Conservation (phyloP, 2,888 invertebrate species). For the Frankliniella intonsa region DNA sequence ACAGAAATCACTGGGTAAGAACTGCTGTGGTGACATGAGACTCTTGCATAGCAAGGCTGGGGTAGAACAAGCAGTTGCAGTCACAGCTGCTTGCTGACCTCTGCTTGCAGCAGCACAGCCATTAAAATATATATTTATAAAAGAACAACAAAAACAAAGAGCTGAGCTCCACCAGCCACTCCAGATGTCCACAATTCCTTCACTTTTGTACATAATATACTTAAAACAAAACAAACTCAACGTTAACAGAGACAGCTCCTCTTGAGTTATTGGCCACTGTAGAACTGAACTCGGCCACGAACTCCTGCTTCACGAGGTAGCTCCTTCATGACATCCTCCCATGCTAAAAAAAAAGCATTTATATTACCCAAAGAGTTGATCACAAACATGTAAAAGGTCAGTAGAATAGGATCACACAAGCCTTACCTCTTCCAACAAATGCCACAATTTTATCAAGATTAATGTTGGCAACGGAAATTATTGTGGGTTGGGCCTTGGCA, state of each 20-base stretch:
- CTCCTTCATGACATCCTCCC: constrained; percentile 2
- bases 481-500: background rate
- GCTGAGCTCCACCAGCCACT: constrained; percentile 2
- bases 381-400: background rate
- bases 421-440: constrained; percentile 2
- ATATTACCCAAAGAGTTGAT: background rate
- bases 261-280: constrained; percentile 2
- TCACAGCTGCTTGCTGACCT: background rate
- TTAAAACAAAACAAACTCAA: constrained; percentile 23
- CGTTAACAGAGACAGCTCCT: background rate
- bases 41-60: constrained; percentile 19
- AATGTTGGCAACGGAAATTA: background rate
- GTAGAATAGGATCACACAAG: background rate
- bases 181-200: background rate
- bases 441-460: constrained; percentile 5
- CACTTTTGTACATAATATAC: constrained; percentile 1
- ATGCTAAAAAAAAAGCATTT: background rate
- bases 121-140: constrained; percentile 22
- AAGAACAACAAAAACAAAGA: constrained; percentile 27
- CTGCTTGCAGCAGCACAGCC: constrained; percentile 17
- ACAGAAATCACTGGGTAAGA: constrained; percentile 8
- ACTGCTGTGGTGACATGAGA: background rate
- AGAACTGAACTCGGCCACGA: background rate
- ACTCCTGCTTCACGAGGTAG: background rate
- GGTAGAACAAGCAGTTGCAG: background rate